A percentile compares a stretch with the other conserved stretches of the same genome.
phyloP scores from a whole-genome alignment of 2,888 invertebrate species.

The Gasteruption jaculator region DNA sequence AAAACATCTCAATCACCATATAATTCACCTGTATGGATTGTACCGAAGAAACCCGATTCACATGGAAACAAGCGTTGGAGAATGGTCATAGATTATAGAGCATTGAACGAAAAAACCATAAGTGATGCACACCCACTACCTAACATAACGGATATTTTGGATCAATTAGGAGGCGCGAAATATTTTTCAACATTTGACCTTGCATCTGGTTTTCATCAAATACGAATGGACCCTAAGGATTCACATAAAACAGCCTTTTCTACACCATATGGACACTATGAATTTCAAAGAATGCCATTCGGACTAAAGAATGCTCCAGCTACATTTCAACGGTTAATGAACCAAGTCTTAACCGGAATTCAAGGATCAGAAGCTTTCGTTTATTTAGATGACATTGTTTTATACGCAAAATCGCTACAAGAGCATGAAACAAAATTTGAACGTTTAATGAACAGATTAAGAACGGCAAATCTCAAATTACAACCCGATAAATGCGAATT shows the following conservation, averaged over 20 bases:
- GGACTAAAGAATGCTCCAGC: slow-evolving; percentile 37
- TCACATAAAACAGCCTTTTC: slow-evolving; percentile 27
- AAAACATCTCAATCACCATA: slow-evolving; percentile 15
- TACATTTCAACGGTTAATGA: slow-evolving; percentile 38
- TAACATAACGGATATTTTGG: slow-evolving; percentile 29
- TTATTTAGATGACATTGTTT: slow-evolving; percentile 10
- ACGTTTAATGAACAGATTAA: too few relatives aligned
- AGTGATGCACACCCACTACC: slow-evolving; percentile 25
- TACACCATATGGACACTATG: slow-evolving; percentile 25
- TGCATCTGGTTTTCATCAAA: slow-evolving; percentile 31
- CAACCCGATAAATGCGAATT: slow-evolving; percentile 27
- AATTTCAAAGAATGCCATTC: slow-evolving; percentile 32
- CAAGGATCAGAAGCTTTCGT: slow-evolving; percentile 9
- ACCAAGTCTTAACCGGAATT: slow-evolving; percentile 27
- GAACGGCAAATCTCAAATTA: slow-evolving; percentile 25
- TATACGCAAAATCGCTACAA: not conserved
- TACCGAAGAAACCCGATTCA: slow-evolving; percentile 23
- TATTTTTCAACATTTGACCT: slow-evolving; percentile 33
- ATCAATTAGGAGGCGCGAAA: slow-evolving; percentile 26
- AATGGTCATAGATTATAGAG: slow-evolving; percentile 19
- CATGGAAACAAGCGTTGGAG: slow-evolving; percentile 21
- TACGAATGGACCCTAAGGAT: slow-evolving; percentile 23
- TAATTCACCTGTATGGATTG: slow-evolving; percentile 22
- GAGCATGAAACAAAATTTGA: slow-evolving; percentile 6
- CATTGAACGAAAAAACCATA: slow-evolving; percentile 21